phyloP scores from a whole-genome alignment of 1,140 invertebrate species.

The Lepidurus arcticus region DNA sequence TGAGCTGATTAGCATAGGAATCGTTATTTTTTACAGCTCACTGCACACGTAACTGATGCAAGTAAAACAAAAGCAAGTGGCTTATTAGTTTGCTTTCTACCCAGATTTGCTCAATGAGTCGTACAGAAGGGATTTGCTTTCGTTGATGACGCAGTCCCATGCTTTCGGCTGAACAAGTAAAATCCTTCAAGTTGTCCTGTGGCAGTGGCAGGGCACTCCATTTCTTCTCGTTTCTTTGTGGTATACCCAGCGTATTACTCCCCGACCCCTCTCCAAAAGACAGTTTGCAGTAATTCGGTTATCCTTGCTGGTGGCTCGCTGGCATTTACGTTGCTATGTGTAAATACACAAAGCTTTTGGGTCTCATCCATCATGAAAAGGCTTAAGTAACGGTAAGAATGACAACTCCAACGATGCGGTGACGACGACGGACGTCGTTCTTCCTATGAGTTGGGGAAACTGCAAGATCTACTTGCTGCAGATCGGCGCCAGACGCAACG shows the following conservation, averaged over 20 bases:
- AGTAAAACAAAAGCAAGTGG: not conserved
- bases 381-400: not conserved
- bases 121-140: constrained; percentile 9
- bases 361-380: too few species aligned
- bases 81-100: not conserved
- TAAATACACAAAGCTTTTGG: too few species aligned
- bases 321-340: too few species aligned
- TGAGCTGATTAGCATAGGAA: not conserved
- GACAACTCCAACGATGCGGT: not conserved
- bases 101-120: not conserved
- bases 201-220: not conserved
- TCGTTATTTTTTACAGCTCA: not conserved
- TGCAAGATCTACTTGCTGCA: not conserved
- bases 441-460: not conserved
- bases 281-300: too few species aligned
- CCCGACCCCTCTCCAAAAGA: too few species aligned
- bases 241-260: not conserved
- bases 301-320: too few species aligned
- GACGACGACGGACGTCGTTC: not conserved
- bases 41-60: not conserved
- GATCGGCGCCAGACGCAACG: constrained; percentile 1
- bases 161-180: not conserved
- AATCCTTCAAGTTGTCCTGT: not conserved
- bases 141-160: not conserved
- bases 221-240: not conserved